phyloP scores from a whole-genome alignment of 2,888 invertebrate genomes.

The Eurytoma californica region DNA sequence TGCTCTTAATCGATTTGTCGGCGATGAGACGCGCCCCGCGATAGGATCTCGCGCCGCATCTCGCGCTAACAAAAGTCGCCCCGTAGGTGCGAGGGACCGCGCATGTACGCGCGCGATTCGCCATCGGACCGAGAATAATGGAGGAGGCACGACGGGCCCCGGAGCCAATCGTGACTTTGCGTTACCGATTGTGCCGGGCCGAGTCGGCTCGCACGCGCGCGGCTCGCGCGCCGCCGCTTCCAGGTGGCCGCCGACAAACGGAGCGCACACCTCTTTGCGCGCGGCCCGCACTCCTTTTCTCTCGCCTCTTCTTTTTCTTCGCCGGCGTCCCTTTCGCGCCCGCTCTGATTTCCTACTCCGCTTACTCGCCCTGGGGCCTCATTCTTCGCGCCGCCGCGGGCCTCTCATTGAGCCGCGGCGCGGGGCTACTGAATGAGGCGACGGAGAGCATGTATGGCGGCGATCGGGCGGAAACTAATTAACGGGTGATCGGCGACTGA shows the following conservation, averaged over 20 bases:
- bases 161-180: slow-evolving; percentile 62
- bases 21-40: slow-evolving; percentile 24
- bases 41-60: not conserved
- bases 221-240: slow-evolving; percentile 61
- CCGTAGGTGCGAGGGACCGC: not conserved
- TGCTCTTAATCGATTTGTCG: slow-evolving; percentile 45
- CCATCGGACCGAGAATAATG: slow-evolving; percentile 38
- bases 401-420: not conserved
- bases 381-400: not conserved
- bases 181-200: slow-evolving; percentile 69
- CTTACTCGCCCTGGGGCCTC: not conserved
- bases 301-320: not conserved
- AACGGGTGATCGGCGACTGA: not conserved
- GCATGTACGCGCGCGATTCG: slow-evolving; percentile 25
- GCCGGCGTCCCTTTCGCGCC: too few relatives aligned
- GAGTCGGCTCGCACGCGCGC: slow-evolving; percentile 61
- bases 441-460: not conserved
- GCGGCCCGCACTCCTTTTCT: not conserved
- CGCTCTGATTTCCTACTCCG: slow-evolving; percentile 3
- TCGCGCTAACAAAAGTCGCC: slow-evolving; percentile 1
- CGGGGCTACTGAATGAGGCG: not conserved
- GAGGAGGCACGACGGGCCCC: slow-evolving; percentile 26
- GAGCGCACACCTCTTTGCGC: not conserved
- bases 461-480: not conserved
- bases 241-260: slow-evolving; percentile 63